Base-by-base conservation (phyloP, 2,797 vertebrate genomes). In the Phyllotis vaccarum region DNA sequence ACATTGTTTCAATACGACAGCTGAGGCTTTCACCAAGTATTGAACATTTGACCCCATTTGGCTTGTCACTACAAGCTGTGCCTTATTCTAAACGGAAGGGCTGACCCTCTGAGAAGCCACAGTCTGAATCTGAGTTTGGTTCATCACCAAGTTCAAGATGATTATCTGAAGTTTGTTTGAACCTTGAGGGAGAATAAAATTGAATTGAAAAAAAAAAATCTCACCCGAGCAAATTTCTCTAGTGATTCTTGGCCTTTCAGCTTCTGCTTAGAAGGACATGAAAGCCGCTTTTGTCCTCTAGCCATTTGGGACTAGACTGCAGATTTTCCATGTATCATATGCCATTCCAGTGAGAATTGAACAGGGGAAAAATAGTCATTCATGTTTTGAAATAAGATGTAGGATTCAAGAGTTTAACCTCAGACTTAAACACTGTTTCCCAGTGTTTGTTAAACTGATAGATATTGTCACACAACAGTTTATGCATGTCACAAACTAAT, bases 121-220 rank as follows among this genome's bases (percentile, higher is more conserved):
- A 70, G 89, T 89, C 62, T 66, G 91, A 91, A 88, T 82, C 54
- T 11, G 52, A 92, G 91, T 95, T 93, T 93, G 96, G 96, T 97
- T 96, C 94, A 80, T 94, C 94, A 95, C 88, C 85, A 96, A 96
- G 93, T 97, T 97, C 97, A 96, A 90, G 88, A 96, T 95, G 94
- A 97, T 97, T 94, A 96, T 96, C 95, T 97, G 93, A 97, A 94
- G 90, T 96, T 95, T 93, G 94, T 96, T 90, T 95, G 93, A 96
- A 97, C 74, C 97, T 95, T 91, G 11, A 80, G 97, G 96, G 95
- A 96, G 95, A 95, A 94, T 76, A 86, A 87, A 93, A 94, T 93
- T 75, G 93, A 95, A 95, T 86, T 92, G 93, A 86, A 95, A 86
- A 96, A 86, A 94, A 68, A 96, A 86, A 94, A 68, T 86, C 95